Evolutionary conservation across 2,888 invertebrate species (phyloP), one percentile per base, ranked within the genome.

Genomic region (Pyrochroa serraticornis): DNA sequence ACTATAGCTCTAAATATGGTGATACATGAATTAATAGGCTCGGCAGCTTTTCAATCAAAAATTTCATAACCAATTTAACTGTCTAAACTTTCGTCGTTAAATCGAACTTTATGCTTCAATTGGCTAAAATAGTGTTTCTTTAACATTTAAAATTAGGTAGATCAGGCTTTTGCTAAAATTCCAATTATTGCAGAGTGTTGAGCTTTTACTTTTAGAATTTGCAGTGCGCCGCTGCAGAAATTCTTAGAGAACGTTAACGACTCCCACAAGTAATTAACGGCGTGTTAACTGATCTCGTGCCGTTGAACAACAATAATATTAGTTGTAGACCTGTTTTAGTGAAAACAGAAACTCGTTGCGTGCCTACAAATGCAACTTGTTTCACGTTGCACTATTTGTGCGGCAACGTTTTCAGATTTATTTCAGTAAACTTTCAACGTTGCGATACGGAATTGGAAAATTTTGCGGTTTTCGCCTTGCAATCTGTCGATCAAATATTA

Each of bases 191-290:
- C n/a, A n/a, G n/a, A n/a, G n/a, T n/a, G n/a, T n/a, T n/a, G n/a
- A n/a, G n/a, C n/a, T n/a, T n/a, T n/a, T n/a, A n/a, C n/a, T n/a
- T n/a, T n/a, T 13, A 38, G 10, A 38, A 38, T 7, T 3, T 7
- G 22, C 39, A 8, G 8, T 22, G 1, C 30, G 42, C 3, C 10
- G 32, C 42, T 9, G 22, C n/a, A 9, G n/a, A 30, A 49, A 49
- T 34, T 41, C 33, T 49, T 39, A 33, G 34, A 41, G 49, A 34
- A 41, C 39, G 14, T 30, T 35, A 30, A 31, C 41, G 32, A 38
- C 49, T 33, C 41, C 49, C 14, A 49, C 49, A 14, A 10, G n/a
- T 39, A 41, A 49, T 49, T 49, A 39, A 49, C 41, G 14, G 31
- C 33, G 39, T 32, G 31, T 34, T 13, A 49, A 39, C 14, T 22